Evolutionary conservation across 2,113 vertebrate genomes (phyloP).

Genomic region (Clupea harengus): DNA sequence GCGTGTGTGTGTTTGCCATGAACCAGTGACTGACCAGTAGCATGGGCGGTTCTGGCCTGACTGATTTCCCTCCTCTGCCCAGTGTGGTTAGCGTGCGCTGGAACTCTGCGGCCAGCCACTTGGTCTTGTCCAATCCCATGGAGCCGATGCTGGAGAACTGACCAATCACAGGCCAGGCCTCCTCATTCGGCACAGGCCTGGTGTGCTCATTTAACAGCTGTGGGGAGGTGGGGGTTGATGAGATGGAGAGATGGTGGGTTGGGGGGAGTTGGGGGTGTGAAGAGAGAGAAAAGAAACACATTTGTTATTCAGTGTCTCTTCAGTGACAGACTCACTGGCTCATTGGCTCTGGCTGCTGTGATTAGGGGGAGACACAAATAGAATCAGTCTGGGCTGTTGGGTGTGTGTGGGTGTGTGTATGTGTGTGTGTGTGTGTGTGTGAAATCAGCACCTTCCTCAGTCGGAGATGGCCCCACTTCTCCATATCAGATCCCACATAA

Average conservation of each 20-base stretch:
- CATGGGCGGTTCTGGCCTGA: constrained; percentile 66
- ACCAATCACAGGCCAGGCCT: constrained; percentile 85
- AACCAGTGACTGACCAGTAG: constrained; percentile 74
- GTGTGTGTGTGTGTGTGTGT: not conserved
- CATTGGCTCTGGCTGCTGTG: not conserved
- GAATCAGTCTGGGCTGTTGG: not conserved
- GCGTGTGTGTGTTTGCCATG: not conserved
- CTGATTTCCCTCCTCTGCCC: constrained; percentile 56
- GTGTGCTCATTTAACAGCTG: constrained; percentile 76
- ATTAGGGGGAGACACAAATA: not conserved
- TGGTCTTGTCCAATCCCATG: constrained; percentile 86
- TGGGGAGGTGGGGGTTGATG: not conserved
- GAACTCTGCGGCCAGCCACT: constrained; percentile 92
- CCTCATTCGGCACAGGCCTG: constrained; percentile 50
- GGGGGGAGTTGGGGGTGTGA: not conserved
- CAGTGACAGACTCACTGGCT: not conserved
- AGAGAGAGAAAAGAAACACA: not conserved
- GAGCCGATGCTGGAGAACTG: constrained; percentile 99
- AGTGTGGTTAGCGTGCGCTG: constrained; percentile 80
- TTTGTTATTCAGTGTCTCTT: not conserved
- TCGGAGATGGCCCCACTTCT: constrained; percentile 93
- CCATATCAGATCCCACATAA: constrained; percentile 83
- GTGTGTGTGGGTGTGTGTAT: not conserved
- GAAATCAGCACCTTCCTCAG: constrained; percentile 83
- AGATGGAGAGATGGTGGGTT: not conserved